Evolutionary conservation across 2,888 invertebrate species (phyloP), one percentile per base, ranked within the genome.

Genomic region (Ormyrus nitidulus): DNA sequence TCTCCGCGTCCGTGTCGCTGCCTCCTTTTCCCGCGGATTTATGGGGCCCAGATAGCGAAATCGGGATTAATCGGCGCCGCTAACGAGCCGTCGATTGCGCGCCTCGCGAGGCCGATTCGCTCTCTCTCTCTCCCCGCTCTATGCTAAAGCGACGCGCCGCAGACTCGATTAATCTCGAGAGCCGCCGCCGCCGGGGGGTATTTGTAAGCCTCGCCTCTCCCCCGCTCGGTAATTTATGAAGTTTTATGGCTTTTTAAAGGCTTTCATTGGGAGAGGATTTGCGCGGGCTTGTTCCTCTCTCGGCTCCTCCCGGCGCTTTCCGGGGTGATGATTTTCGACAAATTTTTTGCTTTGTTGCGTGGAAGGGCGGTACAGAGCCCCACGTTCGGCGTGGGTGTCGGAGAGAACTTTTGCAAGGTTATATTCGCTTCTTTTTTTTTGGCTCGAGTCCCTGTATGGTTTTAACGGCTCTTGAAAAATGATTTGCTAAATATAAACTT

Each of bases 21-120:
- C 44, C 34, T 19, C 19, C 34, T 68, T 77, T 61, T 80, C 68
- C 64, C 56, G 48, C 59, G 73, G 77, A 73, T 80, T 80, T 77
- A 69, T 69, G 69, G 69, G 73, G n/a, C 49, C 19, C 19, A 59
- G 66, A 62, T 68, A 77, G 65, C 19, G 34, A 73, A 61, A 73
- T 77, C 56, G 77, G 64, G 58, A 72, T 72, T 73, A 77, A 80
- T 80, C 73, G 59, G 56, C 58, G 4, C 19, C n/a, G 62, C 64
- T 80, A 77, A 80, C 64, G 64, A 80, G 53, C 48, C 54, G 65
- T 77, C 73, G 69, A 73, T 80, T 71, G 75, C 48, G 54, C 4
- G 44, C 11, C n/a, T 76, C 58, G 6, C 9, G 49, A 61, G 54
- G 9, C 19, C 19, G 19, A 19, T 19, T 19, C 19, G 19, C 19